Evolutionary conservation across 2,113 vertebrate genomes (phyloP), one percentile per base, ranked within the genome.

Genomic region (Anguilla japonica): DNA sequence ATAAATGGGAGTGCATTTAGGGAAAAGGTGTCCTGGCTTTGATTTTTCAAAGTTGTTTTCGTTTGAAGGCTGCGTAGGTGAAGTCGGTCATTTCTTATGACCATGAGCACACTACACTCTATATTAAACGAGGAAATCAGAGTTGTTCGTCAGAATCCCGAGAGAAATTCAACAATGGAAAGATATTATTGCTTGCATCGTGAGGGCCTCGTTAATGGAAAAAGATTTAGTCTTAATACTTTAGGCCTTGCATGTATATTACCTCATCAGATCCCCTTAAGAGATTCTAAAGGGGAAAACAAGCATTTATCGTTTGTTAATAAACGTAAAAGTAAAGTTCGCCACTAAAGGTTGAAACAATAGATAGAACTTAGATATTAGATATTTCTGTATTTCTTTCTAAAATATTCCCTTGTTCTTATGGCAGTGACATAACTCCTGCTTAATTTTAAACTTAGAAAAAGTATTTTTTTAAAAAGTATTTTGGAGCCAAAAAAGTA

Each of bases 81-180:
- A 85, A 87, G 88, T 91, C 88, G 88, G 91, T 91, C 91, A 89
- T 87, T 93, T 95, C 90, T 91, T 92, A 91, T 86, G 87, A 87
- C 67, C 78, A 91, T 93, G 88, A 91, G 90, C 81, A 11, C 87
- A 83, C 90, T 75, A 26, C 85, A 89, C 81, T 78, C 57, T 60
- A 46, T 9, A 46, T 0, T 46, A 46, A 5, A 46, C 50, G 8
- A 84, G 63, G 39, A 18, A 84, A 85, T 80, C 80, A 67, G 34
- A 63, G n/a, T 87, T 91, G 75, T 75, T 92, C 88, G 90, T 88
- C 57, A 91, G 41, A 41, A 92, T 94, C 93, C 91, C 91, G 87
- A 80, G 89, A 93, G 94, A 90, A 91, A 89, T 90, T 92, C 57
- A 29, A 60, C 88, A 93, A 89, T 56, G 41, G n/a, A 89, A 85